A percentile compares a stretch with the other conserved stretches of the same genome.
These are phyloP conservation scores for Drosophila koepferae DNA, from an alignment of 2,888 invertebrate species.

Conservation along the genomic window DNA sequence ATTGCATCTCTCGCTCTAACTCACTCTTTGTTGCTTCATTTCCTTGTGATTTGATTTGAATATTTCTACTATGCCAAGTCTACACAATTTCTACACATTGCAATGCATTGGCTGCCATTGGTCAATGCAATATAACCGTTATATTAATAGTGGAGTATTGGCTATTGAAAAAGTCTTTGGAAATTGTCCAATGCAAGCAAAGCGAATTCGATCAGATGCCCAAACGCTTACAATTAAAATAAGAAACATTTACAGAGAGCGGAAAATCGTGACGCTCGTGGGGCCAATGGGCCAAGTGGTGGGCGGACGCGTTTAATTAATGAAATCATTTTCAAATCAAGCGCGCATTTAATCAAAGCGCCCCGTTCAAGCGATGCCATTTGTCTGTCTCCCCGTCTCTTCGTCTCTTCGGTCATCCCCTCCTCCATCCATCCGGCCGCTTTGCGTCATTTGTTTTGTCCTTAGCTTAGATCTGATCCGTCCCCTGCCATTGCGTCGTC, in stretches of 20 bases:
- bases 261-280: not conserved
- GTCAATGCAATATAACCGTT: not conserved
- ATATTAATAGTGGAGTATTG: not conserved
- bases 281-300: not conserved
- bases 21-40: not conserved
- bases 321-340: slow-evolving; percentile 61
- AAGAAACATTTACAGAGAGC: slow-evolving; percentile 8
- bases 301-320: slow-evolving; percentile 44
- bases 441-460: slow-evolving; percentile 18
- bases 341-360: slow-evolving; percentile 50
- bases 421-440: not conserved
- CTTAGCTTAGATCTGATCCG: slow-evolving; percentile 14
- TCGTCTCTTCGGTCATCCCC: not conserved
- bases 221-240: slow-evolving; percentile 33
- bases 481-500: not conserved
- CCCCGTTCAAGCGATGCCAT: slow-evolving; percentile 17
- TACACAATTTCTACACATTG: not conserved
- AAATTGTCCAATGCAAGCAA: not conserved
- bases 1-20: not conserved
- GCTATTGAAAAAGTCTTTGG: not conserved
- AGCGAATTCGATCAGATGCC: slow-evolving; percentile 9
- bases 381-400: slow-evolving; percentile 2
- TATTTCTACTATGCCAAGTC: not conserved
- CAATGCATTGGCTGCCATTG: not conserved
- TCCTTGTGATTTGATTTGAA: not conserved